Evolutionary conservation across 1,140 invertebrate species (phyloP).

Genomic region (Conus ventricosus): DNA sequence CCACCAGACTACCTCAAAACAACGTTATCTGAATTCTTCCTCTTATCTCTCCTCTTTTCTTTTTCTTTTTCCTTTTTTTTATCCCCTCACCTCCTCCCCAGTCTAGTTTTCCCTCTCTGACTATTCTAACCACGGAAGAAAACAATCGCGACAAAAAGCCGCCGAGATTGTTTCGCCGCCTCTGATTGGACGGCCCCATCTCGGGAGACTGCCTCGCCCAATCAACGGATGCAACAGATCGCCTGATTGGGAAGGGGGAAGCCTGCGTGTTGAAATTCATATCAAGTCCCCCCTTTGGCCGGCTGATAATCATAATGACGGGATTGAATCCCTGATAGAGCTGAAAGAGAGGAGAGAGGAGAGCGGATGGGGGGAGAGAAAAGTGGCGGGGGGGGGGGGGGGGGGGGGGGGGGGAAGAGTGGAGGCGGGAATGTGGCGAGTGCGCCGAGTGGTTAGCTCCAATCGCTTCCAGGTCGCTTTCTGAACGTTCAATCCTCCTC

Average conservation of each 20-base stretch:
- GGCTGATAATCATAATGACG: conserved; percentile 31
- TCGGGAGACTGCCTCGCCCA: conserved; percentile 26
- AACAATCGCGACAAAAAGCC: conserved; percentile 22
- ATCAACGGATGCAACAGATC: conserved; percentile 25
- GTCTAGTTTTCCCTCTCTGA: background rate
- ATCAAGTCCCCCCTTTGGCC: conserved; percentile 36
- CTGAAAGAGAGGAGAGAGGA: background rate
- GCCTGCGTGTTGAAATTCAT: conserved; percentile 41
- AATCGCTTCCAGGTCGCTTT: no score
- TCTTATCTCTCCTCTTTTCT: background rate
- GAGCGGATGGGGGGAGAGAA: background rate
- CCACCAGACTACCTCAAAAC: background rate
- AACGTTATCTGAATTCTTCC: background rate
- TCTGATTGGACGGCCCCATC: conserved; percentile 33
- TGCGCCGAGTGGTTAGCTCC: no score
- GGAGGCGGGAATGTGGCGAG: no score
- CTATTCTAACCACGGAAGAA: conserved; percentile 12
- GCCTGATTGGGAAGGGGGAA: conserved; percentile 32
- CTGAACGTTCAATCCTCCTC: no score
- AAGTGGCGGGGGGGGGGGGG: background rate
- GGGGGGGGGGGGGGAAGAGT: no score
- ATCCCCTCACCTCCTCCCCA: background rate
- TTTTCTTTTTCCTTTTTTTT: background rate
- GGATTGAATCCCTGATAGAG: conserved; percentile 23
- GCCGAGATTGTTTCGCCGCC: background rate